Conservation (phyloP, 2,888 invertebrate genomes). For the Eucera pruinosa region DNA sequence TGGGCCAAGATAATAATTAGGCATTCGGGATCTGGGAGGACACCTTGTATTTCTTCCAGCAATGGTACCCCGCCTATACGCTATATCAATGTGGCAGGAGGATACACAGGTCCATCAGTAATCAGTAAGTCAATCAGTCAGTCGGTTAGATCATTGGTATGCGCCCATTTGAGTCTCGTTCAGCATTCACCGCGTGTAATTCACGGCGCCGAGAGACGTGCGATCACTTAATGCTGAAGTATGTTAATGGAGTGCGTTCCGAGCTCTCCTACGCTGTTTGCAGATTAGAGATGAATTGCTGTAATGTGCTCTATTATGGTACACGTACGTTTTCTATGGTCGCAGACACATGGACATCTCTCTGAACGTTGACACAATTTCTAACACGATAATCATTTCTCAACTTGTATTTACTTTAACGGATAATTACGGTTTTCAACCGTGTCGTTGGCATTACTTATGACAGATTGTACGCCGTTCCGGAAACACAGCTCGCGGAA, state of each 20-base stretch:
- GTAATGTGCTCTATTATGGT: slow-evolving; percentile 58
- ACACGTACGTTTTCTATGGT: slow-evolving; percentile 43
- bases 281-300: slow-evolving; percentile 65
- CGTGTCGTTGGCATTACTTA: slow-evolving; percentile 13
- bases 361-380: slow-evolving; percentile 47
- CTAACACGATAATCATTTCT: slow-evolving; percentile 46
- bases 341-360: slow-evolving; percentile 7
- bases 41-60: too few relatives aligned
- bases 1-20: too few relatives aligned
- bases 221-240: slow-evolving; percentile 71
- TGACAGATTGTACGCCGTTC: background rate
- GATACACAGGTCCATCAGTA: slow-evolving; percentile 2
- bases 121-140: slow-evolving; percentile 14
- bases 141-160: slow-evolving; percentile 41
- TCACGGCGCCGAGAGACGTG: slow-evolving; percentile 55
- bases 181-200: slow-evolving; percentile 61
- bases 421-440: slow-evolving; percentile 14
- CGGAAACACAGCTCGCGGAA: slow-evolving; percentile 3
- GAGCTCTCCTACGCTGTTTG: slow-evolving; percentile 70
- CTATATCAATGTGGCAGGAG: background rate
- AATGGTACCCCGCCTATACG: too few relatives aligned
- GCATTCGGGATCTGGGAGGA: too few relatives aligned
- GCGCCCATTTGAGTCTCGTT: slow-evolving; percentile 59
- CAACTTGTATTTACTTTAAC: slow-evolving; percentile 36
- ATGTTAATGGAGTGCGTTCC: slow-evolving; percentile 74